Conservation (phyloP, 2,113 vertebrate genomes). For the Cyphomyrus discorhynchus region DNA sequence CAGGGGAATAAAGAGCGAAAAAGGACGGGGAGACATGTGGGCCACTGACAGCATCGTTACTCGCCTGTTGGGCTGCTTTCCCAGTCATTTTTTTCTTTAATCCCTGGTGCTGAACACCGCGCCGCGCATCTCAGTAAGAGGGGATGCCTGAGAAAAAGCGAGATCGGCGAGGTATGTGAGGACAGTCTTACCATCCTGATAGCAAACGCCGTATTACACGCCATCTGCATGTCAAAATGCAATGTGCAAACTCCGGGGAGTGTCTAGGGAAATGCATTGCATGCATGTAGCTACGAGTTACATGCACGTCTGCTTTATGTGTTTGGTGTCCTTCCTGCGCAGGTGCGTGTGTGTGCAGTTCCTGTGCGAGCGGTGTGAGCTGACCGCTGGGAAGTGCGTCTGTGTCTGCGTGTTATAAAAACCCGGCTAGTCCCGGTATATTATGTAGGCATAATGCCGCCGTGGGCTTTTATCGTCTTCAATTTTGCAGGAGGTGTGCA, state of each 20-base stretch:
- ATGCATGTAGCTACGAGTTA: neutral
- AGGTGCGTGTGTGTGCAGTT: neutral
- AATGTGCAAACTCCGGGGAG: neutral
- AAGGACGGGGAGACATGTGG: conserved; percentile 47
- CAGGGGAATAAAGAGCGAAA: conserved; percentile 55
- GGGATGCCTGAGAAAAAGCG: neutral
- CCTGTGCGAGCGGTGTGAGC: neutral
- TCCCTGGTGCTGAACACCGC: neutral
- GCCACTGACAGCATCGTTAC: conserved; percentile 42
- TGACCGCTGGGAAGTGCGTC: neutral
- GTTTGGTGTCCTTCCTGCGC: neutral
- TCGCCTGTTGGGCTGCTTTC: conserved; percentile 43
- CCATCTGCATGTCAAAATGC: neutral
- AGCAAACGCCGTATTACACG: neutral
- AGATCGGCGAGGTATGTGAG: neutral
- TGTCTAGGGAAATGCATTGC: neutral
- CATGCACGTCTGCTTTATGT: neutral
- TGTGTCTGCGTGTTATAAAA: neutral
- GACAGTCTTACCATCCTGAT: neutral
- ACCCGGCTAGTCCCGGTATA: neutral
- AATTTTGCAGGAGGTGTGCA: neutral
- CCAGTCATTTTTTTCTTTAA: neutral
- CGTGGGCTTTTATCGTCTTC: neutral
- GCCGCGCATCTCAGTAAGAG: neutral
- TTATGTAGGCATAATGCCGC: neutral